These are phyloP conservation scores for Diarsia brunnea DNA, from an alignment of 2,888 invertebrate genomes.

Conservation along the genomic window DNA sequence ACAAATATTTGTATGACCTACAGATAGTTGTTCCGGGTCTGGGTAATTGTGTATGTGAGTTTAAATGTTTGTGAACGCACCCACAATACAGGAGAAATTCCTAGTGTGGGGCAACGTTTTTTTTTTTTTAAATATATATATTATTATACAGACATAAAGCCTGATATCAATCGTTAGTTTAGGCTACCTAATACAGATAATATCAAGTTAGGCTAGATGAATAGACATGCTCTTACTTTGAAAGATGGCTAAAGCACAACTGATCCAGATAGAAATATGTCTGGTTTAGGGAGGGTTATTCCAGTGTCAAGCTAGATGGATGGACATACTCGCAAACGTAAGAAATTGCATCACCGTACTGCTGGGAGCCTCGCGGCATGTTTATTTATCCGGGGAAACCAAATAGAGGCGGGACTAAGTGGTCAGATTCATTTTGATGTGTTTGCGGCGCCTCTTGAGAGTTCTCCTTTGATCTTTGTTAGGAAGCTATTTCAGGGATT, in stretches of 20 bases:
- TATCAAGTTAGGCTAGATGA: not conserved
- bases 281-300: not conserved
- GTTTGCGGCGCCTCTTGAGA: constrained; percentile 31
- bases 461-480: constrained; percentile 57
- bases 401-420: constrained; percentile 43
- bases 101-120: too few species aligned
- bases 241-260: not conserved
- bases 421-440: constrained; percentile 54
- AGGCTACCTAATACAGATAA: not conserved
- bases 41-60: too few species aligned
- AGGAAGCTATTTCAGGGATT: constrained; percentile 47
- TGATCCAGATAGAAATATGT: not conserved
- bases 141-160: not conserved
- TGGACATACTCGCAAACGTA: constrained; percentile 6
- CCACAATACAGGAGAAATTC: too few species aligned
- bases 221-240: not conserved
- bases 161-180: not conserved
- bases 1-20: too few species aligned
- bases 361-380: constrained; percentile 12
- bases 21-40: too few species aligned
- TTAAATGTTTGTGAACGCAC: too few species aligned
- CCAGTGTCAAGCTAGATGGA: constrained; percentile 4
- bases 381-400: constrained; percentile 55
- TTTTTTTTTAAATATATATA: too few species aligned
- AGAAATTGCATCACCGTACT: constrained; percentile 18